Conservation (phyloP, 1,140 invertebrate genomes). For the Nephila pilipes region DNA sequence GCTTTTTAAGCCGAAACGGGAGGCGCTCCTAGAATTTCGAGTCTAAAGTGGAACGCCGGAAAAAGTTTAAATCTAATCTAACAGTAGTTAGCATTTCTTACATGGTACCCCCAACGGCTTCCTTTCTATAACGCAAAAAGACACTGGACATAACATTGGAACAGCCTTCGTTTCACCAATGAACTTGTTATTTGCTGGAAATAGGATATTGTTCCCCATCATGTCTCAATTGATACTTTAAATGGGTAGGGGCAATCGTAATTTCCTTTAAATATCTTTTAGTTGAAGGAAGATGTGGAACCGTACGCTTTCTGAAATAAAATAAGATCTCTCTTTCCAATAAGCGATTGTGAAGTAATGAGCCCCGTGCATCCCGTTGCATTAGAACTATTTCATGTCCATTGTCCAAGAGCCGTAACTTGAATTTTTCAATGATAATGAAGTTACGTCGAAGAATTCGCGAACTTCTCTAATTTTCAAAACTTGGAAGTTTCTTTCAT, state of each 20-base stretch:
- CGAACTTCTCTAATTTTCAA: slow-evolving; percentile 11
- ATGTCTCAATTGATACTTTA: slow-evolving; percentile 70
- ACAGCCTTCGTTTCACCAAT: slow-evolving; percentile 55
- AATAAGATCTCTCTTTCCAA: slow-evolving; percentile 40
- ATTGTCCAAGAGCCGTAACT: neutral
- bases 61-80: slow-evolving; percentile 76
- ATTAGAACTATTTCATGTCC: slow-evolving; percentile 42
- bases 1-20: slow-evolving; percentile 61
- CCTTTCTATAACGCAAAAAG: slow-evolving; percentile 18
- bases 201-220: slow-evolving; percentile 57
- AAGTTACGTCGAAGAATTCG: slow-evolving; percentile 33
- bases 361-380: neutral
- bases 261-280: slow-evolving; percentile 63
- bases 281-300: neutral
- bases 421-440: slow-evolving; percentile 30
- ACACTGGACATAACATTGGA: slow-evolving; percentile 59
- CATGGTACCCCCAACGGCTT: slow-evolving; percentile 60
- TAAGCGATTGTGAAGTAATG: slow-evolving; percentile 26
- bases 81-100: slow-evolving; percentile 73
- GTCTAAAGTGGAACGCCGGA: slow-evolving; percentile 65
- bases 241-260: slow-evolving; percentile 56
- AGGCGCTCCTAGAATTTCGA: slow-evolving; percentile 71
- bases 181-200: slow-evolving; percentile 45
- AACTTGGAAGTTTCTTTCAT: slow-evolving; percentile 19
- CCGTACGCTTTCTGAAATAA: slow-evolving; percentile 54